Evolutionary conservation across 2,113 vertebrate genomes (phyloP), one percentile per base, ranked within the genome.

Genomic region (Tiliqua scincoides): DNA sequence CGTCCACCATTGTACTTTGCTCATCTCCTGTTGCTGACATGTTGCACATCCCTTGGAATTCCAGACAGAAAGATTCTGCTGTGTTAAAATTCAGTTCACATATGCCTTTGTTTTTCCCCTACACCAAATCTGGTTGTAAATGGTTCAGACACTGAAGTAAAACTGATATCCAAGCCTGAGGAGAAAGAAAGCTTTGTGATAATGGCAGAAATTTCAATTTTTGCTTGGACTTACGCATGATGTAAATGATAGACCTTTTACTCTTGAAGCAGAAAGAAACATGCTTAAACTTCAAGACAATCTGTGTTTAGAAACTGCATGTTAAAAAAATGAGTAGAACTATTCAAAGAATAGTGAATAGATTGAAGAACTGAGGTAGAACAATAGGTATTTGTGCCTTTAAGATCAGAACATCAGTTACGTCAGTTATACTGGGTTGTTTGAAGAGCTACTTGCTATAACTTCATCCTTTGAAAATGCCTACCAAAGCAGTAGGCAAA

Each of bases 211-310:
- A 57, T 86, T 87, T 91, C 7, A 83, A 63, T n/a, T 83, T 81
- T 92, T 76, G 83, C 61, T 67, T 70, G 92, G 90, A 89, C 82
- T 57, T 84, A 81, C 74, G 90, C 90, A 76, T 14, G 43, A 48
- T 89, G 73, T 79, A 92, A 93, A 94, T 91, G 88, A 95, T 91
- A 88, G 32, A 79, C 72, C 85, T 82, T 86, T 89, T 87, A 87
- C 77, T 82, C 52, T 89, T 88, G 72, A 88, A 78, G 65, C 2
- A 84, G 71, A 89, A 91, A 74, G 43, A 89, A 83, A 88, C 85
- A 62, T 37, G 87, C 79, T 79, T 88, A 93, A 91, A 91, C 93
- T 86, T 82, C 85, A 23, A 85, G 11, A n/a, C 57, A 88, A 87
- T 85, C 83, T 89, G 37, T 32, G 83, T 89, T 87, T 71, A 80